phyloP scores from a whole-genome alignment of 1,140 invertebrate species.

The Neomicropteryx cornuta region DNA sequence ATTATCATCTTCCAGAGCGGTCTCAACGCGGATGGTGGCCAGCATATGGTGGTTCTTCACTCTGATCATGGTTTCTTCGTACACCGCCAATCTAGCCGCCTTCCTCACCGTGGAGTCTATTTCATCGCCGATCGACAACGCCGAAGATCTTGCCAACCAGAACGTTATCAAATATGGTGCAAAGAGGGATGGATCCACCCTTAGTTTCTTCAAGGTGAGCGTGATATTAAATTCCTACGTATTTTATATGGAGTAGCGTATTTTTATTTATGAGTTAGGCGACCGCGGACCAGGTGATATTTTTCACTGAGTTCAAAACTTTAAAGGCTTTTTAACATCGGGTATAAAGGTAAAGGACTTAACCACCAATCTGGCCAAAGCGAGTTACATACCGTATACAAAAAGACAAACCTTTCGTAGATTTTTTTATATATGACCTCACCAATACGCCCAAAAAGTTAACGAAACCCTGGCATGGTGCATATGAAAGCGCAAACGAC shows the following conservation, averaged over 20 bases:
- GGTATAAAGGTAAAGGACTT: no score
- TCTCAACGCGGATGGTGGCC: constrained; percentile 66
- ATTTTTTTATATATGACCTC: no score
- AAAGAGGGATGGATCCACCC: constrained; percentile 68
- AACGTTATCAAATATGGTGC: constrained; percentile 75
- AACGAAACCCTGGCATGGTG: no score
- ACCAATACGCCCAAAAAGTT: no score
- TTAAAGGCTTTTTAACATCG: no score
- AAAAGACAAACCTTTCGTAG: no score
- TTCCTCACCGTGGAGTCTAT: constrained; percentile 87
- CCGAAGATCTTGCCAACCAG: constrained; percentile 72
- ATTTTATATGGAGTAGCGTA: not conserved
- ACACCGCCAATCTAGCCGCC: constrained; percentile 94
- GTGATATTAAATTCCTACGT: constrained; percentile 8
- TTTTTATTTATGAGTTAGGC: not conserved
- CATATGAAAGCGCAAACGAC: no score
- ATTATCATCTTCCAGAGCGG: constrained; percentile 42
- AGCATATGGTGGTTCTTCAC: constrained; percentile 93
- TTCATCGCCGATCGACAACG: constrained; percentile 66
- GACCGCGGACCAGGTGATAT: no score
- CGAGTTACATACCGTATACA: no score
- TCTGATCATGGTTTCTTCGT: constrained; percentile 90
- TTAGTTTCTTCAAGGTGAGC: constrained; percentile 72
- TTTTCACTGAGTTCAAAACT: no score
- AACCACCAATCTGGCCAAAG: no score